Conservation (phyloP, 2,888 invertebrate genomes). For the Nephrotoma appendiculata region DNA sequence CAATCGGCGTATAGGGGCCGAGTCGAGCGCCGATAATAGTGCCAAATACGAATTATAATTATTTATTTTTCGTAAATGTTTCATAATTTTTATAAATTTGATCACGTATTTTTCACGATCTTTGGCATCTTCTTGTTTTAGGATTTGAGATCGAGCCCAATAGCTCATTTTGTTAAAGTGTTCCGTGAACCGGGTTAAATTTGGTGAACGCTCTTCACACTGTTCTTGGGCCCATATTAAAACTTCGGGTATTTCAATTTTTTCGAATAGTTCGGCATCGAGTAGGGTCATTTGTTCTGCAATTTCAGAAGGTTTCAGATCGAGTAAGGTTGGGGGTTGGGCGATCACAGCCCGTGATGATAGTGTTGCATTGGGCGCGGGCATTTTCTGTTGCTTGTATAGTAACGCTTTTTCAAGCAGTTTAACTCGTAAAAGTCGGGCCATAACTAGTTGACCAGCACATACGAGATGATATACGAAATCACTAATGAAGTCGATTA, state of each 20-base stretch:
- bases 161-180: slow-evolving; percentile 99
- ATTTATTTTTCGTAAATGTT: slow-evolving; percentile 89
- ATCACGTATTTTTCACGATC: slow-evolving; percentile 89
- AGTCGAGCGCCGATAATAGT: slow-evolving; percentile 88
- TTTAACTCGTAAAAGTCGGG: slow-evolving; percentile 78
- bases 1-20: slow-evolving; percentile 77
- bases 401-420: slow-evolving; percentile 61
- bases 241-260: slow-evolving; percentile 94
- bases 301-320: slow-evolving; percentile 87
- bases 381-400: not conserved
- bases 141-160: slow-evolving; percentile 89
- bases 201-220: slow-evolving; percentile 92
- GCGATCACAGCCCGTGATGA: slow-evolving; percentile 40
- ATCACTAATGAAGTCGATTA: slow-evolving; percentile 74
- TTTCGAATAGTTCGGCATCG: slow-evolving; percentile 88
- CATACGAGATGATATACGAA: slow-evolving; percentile 89
- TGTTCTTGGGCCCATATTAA: slow-evolving; percentile 96
- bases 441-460: slow-evolving; percentile 82
- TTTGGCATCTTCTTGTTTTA: slow-evolving; percentile 82
- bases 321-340: slow-evolving; percentile 54
- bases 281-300: slow-evolving; percentile 97
- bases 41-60: slow-evolving; percentile 99
- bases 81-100: slow-evolving; percentile 97
- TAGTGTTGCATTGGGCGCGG: slow-evolving; percentile 31
- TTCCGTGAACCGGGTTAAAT: slow-evolving; percentile 91